Conservation (phyloP, 1,140 invertebrate genomes). For the Ceratoteleas bidentatus region DNA sequence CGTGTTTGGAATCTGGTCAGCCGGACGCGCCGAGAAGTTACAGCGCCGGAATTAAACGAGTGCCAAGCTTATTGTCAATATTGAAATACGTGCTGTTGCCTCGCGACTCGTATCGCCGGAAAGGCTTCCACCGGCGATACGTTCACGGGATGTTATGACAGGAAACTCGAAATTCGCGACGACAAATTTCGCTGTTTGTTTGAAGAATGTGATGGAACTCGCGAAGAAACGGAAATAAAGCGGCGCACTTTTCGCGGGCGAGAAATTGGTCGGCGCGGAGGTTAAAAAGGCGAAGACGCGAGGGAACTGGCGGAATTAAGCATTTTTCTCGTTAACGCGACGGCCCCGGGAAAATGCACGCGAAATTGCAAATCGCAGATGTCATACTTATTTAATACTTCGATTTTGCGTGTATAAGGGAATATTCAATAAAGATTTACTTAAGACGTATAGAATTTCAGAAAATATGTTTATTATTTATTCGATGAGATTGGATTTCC, state of each 20-base stretch:
- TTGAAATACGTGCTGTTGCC: constrained; percentile 8
- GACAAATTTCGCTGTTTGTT: too few relatives aligned
- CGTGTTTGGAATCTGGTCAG: constrained; percentile 1
- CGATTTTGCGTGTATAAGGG: constrained; percentile 8
- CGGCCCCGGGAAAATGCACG: not conserved
- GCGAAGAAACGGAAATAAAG: too few relatives aligned
- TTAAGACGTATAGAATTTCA: constrained; percentile 24
- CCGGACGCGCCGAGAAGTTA: not conserved
- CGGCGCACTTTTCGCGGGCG: too few relatives aligned
- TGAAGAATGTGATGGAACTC: too few relatives aligned
- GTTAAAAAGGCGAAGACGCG: not conserved
- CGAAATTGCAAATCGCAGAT: constrained; percentile 11
- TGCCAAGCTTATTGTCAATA: constrained; percentile 11
- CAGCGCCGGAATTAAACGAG: not conserved
- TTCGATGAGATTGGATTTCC: constrained; percentile 40
- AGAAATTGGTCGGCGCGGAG: not conserved
- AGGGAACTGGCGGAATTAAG: too few relatives aligned
- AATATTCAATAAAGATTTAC: constrained; percentile 34
- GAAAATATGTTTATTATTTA: constrained; percentile 43
- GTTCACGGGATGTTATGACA: not conserved
- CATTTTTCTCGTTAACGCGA: not conserved
- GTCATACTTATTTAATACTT: constrained; percentile 23
- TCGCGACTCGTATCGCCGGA: not conserved
- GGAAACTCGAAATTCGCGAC: too few relatives aligned
- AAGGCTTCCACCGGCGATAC: constrained; percentile 1